Conservation (phyloP, 1,140 invertebrate species). For the Oreohelix idahoensis region DNA sequence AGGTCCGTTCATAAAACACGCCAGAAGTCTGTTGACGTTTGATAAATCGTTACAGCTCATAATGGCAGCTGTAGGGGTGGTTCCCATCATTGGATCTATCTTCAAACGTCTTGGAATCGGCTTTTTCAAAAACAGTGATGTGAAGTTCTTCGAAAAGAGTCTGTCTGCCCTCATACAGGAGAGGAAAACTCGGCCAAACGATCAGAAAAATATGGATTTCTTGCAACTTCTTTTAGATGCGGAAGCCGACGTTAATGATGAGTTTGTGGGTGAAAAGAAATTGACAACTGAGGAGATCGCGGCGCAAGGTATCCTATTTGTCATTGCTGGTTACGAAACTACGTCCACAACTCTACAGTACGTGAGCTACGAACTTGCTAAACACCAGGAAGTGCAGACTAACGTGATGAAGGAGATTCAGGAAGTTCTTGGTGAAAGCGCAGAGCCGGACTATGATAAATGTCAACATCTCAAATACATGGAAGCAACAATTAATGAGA, state of each 20-base stretch:
- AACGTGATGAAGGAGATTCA: conserved; percentile 45
- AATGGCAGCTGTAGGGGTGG: neutral
- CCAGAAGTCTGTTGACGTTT: neutral
- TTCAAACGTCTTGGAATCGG: neutral
- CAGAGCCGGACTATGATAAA: conserved; percentile 48
- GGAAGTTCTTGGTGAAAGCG: conserved; percentile 19
- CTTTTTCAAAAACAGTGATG: neutral
- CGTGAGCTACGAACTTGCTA: conserved; percentile 76
- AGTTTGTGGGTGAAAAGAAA: conserved; percentile 11
- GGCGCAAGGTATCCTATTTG: conserved; percentile 79
- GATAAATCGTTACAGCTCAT: neutral
- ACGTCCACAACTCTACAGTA: conserved; percentile 76
- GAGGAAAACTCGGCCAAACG: neutral
- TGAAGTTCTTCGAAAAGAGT: conserved; percentile 8
- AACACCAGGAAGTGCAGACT: conserved; percentile 64
- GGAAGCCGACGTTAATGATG: neutral
- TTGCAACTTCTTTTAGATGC: conserved; percentile 16
- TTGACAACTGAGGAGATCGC: conserved; percentile 76
- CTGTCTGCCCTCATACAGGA: neutral
- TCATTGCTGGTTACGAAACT: conserved; percentile 80
- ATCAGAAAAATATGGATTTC: neutral
- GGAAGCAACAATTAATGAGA: conserved; percentile 48
- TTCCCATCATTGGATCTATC: neutral
- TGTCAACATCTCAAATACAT: conserved; percentile 41
- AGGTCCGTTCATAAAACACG: neutral